Evolutionary conservation across 2,113 vertebrate species (phyloP).

Genomic region (Oreochromis tanganicae): DNA sequence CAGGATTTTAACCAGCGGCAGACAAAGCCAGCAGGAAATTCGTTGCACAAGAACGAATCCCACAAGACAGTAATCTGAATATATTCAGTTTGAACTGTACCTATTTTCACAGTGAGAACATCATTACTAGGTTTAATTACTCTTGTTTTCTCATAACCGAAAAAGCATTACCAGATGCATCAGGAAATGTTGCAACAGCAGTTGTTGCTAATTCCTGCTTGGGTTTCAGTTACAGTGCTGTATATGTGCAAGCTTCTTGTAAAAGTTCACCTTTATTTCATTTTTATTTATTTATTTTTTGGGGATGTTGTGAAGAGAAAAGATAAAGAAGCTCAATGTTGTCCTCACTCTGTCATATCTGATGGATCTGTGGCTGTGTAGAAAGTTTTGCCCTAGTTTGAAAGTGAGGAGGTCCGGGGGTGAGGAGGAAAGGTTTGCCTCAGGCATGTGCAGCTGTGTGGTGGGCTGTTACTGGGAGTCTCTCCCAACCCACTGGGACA

Average conservation of each 20-base stretch:
- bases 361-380: slow-evolving; percentile 48
- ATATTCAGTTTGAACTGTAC: neutral
- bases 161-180: neutral
- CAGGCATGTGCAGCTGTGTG: slow-evolving; percentile 64
- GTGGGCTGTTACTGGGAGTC: slow-evolving; percentile 61
- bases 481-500: slow-evolving; percentile 40
- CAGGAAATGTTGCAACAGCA: neutral
- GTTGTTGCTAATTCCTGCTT: neutral
- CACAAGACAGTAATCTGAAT: neutral
- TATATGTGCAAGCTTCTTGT: neutral
- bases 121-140: neutral
- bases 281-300: neutral
- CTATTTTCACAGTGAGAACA: neutral
- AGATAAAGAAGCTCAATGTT: slow-evolving; percentile 7
- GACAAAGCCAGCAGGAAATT: neutral
- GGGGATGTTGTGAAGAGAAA: neutral
- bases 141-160: neutral
- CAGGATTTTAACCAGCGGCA: neutral
- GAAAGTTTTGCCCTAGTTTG: slow-evolving; percentile 66
- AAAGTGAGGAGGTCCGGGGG: slow-evolving; percentile 47
- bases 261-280: neutral
- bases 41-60: neutral
- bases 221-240: neutral
- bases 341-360: slow-evolving; percentile 66
- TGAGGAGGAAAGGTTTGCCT: slow-evolving; percentile 62